These are phyloP conservation scores for Clitarchus hookeri DNA, from an alignment of 2,888 invertebrate genomes.

Conservation along the genomic window DNA sequence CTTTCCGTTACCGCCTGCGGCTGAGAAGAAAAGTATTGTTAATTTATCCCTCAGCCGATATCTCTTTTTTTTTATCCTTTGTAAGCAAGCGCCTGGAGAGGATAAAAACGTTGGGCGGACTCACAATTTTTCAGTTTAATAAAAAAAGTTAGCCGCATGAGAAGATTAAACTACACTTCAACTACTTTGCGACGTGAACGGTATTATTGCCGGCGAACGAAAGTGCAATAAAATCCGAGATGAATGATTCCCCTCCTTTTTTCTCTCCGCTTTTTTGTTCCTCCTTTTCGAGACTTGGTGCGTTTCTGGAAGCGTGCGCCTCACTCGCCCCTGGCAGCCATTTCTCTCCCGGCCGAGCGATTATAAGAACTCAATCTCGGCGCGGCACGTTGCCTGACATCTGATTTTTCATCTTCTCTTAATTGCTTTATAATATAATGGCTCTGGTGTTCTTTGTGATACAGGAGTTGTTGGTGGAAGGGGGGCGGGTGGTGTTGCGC, in stretches of 20 bases:
- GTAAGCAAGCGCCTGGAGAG: background rate
- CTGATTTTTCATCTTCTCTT: constrained; percentile 24
- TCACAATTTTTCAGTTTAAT: background rate
- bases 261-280: too few species aligned
- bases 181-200: background rate
- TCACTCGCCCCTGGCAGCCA: background rate
- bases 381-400: background rate
- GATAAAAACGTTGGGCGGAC: background rate
- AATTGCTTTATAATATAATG: constrained; percentile 26
- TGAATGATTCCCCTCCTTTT: too few species aligned
- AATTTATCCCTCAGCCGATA: background rate
- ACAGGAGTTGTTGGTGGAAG: background rate
- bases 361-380: constrained; percentile 19
- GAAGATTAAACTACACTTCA: background rate
- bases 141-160: background rate
- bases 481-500: background rate
- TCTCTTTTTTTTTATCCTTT: background rate
- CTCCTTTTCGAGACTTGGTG: too few species aligned
- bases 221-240: background rate
- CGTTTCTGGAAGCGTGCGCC: too few species aligned
- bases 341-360: background rate
- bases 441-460: constrained; percentile 5
- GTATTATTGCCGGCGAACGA: background rate
- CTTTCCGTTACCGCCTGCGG: too few species aligned
- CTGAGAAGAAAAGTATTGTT: background rate